phyloP scores from a whole-genome alignment of 2,797 vertebrate genomes.

The Odontamblyopus rebecca region DNA sequence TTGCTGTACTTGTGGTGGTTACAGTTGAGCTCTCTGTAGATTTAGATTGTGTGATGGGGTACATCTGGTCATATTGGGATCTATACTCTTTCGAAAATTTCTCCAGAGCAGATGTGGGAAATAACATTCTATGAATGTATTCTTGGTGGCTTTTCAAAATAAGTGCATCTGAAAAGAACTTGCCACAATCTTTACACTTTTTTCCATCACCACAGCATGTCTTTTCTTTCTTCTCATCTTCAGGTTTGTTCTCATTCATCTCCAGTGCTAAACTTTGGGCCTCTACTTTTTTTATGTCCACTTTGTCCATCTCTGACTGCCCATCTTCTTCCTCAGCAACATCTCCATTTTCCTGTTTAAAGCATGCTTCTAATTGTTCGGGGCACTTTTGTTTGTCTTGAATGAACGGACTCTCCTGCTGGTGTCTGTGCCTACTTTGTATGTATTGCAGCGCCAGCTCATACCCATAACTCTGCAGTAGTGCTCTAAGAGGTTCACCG shows the following conservation, averaged over 20 bases:
- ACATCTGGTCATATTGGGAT: conserved; percentile 92
- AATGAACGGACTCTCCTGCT: conserved; percentile 79
- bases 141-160: conserved; percentile 98
- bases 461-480: conserved; percentile 97
- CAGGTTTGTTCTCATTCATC: conserved; percentile 32
- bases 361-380: conserved; percentile 42
- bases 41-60: conserved; percentile 84
- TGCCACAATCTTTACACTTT: conserved; percentile 90
- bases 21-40: conserved; percentile 71
- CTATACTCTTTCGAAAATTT: conserved; percentile 95
- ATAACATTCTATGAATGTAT: conserved; percentile 90
- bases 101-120: conserved; percentile 91
- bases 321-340: conserved; percentile 32
- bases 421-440: conserved; percentile 92
- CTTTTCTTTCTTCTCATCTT: conserved; percentile 42
- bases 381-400: conserved; percentile 42
- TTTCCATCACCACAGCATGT: conserved; percentile 65
- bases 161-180: conserved; percentile 94
- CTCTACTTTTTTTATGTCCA: conserved; percentile 20
- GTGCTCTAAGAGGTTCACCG: conserved; percentile 88
- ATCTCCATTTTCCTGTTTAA: conserved; percentile 34
- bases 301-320: conserved; percentile 25
- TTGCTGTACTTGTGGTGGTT: conserved; percentile 71
- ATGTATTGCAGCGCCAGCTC: conserved; percentile 97
- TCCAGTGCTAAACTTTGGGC: conserved; percentile 25